These are phyloP conservation scores for Cydia splendana DNA, from an alignment of 1,140 invertebrate species.

Conservation along the genomic window DNA sequence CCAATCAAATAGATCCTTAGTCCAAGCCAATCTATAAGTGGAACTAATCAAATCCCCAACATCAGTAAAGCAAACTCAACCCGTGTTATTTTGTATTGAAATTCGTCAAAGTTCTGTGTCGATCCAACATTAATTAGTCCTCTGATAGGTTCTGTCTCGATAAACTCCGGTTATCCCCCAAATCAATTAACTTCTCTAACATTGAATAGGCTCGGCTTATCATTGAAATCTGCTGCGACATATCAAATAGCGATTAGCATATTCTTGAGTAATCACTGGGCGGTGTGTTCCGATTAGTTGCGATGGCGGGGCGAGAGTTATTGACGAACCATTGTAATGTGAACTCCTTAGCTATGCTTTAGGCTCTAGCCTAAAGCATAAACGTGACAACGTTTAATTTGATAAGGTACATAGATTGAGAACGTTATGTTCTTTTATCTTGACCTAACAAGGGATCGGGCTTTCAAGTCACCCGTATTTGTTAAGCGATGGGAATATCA, in stretches of 20 bases:
- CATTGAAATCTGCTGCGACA: conserved; percentile 24
- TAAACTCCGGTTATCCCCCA: neutral
- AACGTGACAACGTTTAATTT: no score
- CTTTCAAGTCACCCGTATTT: neutral
- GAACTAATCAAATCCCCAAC: neutral
- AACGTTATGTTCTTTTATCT: no score
- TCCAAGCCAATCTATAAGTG: neutral
- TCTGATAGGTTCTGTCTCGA: neutral
- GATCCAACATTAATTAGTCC: conserved; percentile 5
- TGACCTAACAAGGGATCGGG: no score
- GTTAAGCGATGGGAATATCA: neutral
- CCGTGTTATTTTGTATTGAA: conserved; percentile 6
- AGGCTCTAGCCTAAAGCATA: no score
- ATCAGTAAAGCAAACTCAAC: neutral
- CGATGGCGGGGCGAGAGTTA: neutral
- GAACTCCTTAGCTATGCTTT: no score
- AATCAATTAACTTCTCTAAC: conserved; percentile 20
- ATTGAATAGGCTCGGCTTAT: conserved; percentile 11
- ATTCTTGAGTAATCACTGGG: conserved; percentile 19
- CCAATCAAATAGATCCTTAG: neutral
- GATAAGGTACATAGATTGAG: no score
- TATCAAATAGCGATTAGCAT: conserved; percentile 29
- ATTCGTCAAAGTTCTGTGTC: neutral
- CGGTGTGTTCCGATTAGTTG: neutral
- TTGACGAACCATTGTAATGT: neutral